Base-by-base conservation (phyloP, 1,140 invertebrate species). In the Venustaconcha ellipsiformis region DNA sequence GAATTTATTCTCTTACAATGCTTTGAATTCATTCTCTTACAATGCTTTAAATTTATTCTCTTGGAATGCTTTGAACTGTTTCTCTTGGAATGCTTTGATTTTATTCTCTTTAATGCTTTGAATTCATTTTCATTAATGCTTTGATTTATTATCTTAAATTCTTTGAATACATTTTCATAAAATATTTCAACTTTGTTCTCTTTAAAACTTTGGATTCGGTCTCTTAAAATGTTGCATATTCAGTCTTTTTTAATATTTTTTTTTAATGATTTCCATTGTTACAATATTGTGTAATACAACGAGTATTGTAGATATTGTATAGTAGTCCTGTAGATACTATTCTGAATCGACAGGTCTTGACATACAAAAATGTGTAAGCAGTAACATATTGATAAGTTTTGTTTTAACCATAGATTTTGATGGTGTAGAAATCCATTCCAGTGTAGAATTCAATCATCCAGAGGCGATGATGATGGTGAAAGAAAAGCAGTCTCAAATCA, bases 371-470 rank as follows among this genome's bases (percentile, higher is more conserved):
- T 62, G 18, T 18, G 13, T 62, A 62, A 62, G 13, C 5, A n/a
- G 18, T 8, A 8, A 18, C 0, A n/a, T 11, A 13, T 37, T 37
- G 26, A 68, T 23, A 8, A 26, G 26, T 55, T 20, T n/a, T n/a
- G 70, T 66, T 67, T 64, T 4, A 64, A 4, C 68, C 75, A 23
- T 30, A 84, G 82, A 80, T 57, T 84, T 84, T 74, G 70, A 84
- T 79, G 73, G 75, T 18, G 74, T 80, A 55, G 77, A 82, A 67
- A 82, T 79, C 14, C 23, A 66, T 48, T 79, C 80, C 14, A 74
- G 57, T 26, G 74, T 78, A 30, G 70, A 74, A n/a, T 79, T 84
- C 59, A 84, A 80, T 69, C 71, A 69, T 55, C 75, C 79, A 26
- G 74, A 78, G 13, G 65, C 20, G 14, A 55, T 69, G 59, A 57